Evolutionary conservation across 2,797 vertebrate genomes (phyloP).

Genomic region (Neostethus bicornis): DNA sequence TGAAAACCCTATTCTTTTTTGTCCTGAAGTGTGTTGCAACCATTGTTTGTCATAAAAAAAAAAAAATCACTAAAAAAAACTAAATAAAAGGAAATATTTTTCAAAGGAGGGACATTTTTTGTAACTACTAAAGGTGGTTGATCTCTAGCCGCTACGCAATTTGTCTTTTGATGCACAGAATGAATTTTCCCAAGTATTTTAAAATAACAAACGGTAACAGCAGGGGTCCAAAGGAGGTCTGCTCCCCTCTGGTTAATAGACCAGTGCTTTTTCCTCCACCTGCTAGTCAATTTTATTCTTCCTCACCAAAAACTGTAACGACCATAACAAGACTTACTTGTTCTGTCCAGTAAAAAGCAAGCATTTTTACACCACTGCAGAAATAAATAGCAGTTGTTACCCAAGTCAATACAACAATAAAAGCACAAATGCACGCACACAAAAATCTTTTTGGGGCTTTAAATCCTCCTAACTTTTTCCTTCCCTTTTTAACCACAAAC

Average conservation of each 20-base stretch:
- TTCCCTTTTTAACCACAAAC: slow-evolving; percentile 1
- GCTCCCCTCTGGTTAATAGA: slow-evolving; percentile 48
- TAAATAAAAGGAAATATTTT: slow-evolving; percentile 8
- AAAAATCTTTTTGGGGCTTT: slow-evolving; percentile 7
- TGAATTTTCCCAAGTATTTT: slow-evolving; percentile 49
- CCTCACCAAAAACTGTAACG: slow-evolving; percentile 11
- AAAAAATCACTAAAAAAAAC: slow-evolving; percentile 36
- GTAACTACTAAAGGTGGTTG: slow-evolving; percentile 30
- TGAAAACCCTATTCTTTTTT: not conserved
- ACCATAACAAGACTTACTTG: not conserved
- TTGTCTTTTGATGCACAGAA: slow-evolving; percentile 52
- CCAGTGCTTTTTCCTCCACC: slow-evolving; percentile 17
- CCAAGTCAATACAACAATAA: slow-evolving; percentile 6
- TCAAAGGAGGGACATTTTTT: slow-evolving; percentile 27
- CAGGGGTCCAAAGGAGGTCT: slow-evolving; percentile 41
- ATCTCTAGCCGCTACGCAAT: slow-evolving; percentile 42
- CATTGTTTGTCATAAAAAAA: slow-evolving; percentile 35
- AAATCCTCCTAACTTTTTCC: slow-evolving; percentile 7
- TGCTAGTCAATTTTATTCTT: slow-evolving; percentile 36
- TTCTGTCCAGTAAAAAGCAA: slow-evolving; percentile 17
- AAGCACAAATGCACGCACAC: slow-evolving; percentile 17
- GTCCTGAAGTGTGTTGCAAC: slow-evolving; percentile 25
- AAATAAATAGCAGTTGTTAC: not conserved
- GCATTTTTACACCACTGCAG: slow-evolving; percentile 19
- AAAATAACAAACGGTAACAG: slow-evolving; percentile 54